Evolutionary conservation across 2,113 vertebrate genomes (phyloP).

Genomic region (Pterophyllum scalare): DNA sequence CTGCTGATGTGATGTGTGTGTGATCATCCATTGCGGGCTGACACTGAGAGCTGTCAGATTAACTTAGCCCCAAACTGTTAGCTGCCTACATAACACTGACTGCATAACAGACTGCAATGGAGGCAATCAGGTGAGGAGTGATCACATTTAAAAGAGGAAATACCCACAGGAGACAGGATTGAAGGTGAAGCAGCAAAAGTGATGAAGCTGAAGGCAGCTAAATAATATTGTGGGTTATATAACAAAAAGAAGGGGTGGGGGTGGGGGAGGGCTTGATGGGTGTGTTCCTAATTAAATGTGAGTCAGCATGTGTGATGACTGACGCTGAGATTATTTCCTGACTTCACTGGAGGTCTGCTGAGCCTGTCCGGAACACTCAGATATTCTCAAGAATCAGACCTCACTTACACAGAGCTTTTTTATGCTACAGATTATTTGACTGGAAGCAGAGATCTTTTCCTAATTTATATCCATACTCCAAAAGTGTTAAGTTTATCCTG

Average conservation of each 20-base stretch:
- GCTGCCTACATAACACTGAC: slow-evolving; percentile 58
- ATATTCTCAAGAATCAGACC: background rate
- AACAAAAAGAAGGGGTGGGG: background rate
- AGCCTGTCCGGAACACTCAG: slow-evolving; percentile 18
- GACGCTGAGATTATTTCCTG: slow-evolving; percentile 30
- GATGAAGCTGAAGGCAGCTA: background rate
- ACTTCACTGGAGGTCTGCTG: slow-evolving; percentile 14
- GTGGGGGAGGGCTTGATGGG: background rate
- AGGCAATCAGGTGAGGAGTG: slow-evolving; percentile 15
- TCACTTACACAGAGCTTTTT: slow-evolving; percentile 4
- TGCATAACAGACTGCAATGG: slow-evolving; percentile 58
- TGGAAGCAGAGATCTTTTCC: background rate
- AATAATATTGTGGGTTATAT: background rate
- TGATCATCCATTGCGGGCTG: slow-evolving; percentile 82
- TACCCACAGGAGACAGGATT: slow-evolving; percentile 7
- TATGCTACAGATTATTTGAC: background rate
- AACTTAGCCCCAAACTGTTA: slow-evolving; percentile 54
- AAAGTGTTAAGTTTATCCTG: background rate
- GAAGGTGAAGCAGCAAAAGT: background rate
- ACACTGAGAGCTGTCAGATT: slow-evolving; percentile 61
- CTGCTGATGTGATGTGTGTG: slow-evolving; percentile 41
- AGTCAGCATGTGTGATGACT: slow-evolving; percentile 18
- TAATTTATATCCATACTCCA: background rate
- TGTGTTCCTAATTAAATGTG: slow-evolving; percentile 25
- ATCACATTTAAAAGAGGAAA: slow-evolving; percentile 25